Base-by-base conservation (phyloP, 2,888 invertebrate species). In the Drosophila anceps region DNA sequence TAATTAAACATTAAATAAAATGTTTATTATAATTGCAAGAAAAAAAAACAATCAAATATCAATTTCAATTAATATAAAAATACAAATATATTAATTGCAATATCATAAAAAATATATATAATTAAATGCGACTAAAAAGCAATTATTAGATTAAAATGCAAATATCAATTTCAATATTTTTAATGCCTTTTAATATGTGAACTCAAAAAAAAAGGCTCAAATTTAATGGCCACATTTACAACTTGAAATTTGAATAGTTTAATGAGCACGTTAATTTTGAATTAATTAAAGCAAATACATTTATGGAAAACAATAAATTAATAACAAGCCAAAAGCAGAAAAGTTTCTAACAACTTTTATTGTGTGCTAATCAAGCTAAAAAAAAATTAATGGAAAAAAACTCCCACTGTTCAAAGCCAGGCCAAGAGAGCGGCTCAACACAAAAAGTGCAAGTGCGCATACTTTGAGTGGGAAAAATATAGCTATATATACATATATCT, bases 311-410 rank as follows among this genome's bases (percentile, higher is more conserved):
- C 55, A 72, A 70, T 57, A 63, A 81, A 73, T 76, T 69, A 87
- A 73, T 60, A 72, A 70, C 62, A 59, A 83, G 76, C 76, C 64
- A 73, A 60, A 43, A 63, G 55, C 60, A 57, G 64, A 29, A 20
- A 33, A 57, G 39, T 44, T 64, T 71, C 71, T 50, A 67, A 41
- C 59, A 53, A 44, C 31, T 64, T 84, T 84, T 79, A 85, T 85
- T 85, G 88, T 85, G 85, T 85, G 90, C 85, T 89, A 85, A 85
- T 89, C 59, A 87, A 82, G 65, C 51, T 67, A 33, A 70, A 70
- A 33, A 70, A 70, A 31, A 31, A 2, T 0, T 10, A 31, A 13
- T 4, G n/a, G 7, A 18, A 31, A 50, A 50, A 20, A 58, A 81
- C 74, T 84, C 89, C 87, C 89, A 88, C 71, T 48, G 65, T 58